Evolutionary conservation across 2,888 invertebrate species (phyloP).

Genomic region (Nemoura dubitans): DNA sequence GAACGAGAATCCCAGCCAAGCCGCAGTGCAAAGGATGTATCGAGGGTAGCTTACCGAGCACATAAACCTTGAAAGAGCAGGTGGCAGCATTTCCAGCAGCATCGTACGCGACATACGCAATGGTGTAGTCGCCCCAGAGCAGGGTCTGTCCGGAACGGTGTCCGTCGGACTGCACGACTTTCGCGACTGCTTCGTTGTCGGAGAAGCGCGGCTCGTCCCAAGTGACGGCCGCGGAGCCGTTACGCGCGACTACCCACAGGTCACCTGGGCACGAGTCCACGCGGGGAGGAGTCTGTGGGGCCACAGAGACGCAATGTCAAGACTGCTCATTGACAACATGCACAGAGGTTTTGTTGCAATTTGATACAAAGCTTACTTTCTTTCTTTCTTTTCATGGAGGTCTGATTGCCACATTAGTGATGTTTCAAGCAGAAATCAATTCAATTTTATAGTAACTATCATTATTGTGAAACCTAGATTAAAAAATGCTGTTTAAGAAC

Average conservation of each 20-base stretch:
- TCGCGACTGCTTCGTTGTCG: conserved; percentile 85
- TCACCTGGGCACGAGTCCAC: conserved; percentile 93
- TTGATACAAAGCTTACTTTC: too few species aligned
- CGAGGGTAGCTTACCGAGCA: not conserved
- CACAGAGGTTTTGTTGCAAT: too few species aligned
- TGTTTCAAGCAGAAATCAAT: too few species aligned
- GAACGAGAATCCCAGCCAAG: too few species aligned
- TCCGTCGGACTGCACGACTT: conserved; percentile 83
- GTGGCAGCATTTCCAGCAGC: conserved; percentile 90
- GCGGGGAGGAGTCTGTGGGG: conserved; percentile 73
- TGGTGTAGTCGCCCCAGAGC: conserved; percentile 90
- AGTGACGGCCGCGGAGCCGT: conserved; percentile 87
- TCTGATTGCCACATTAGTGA: too few species aligned
- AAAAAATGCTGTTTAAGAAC: too few species aligned
- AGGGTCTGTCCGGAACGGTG: conserved; percentile 88
- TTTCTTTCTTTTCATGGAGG: too few species aligned
- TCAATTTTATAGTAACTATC: too few species aligned
- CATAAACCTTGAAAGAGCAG: conserved; percentile 84
- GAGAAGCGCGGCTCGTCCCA: conserved; percentile 94
- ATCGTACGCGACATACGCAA: conserved; percentile 93
- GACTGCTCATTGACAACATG: not conserved
- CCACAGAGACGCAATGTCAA: not conserved
- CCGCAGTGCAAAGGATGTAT: conserved; percentile 23
- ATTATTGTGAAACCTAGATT: too few species aligned
- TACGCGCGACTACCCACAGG: conserved; percentile 92